phyloP scores from a whole-genome alignment of 1,140 invertebrate genomes.

The Drosophila albomicans region DNA sequence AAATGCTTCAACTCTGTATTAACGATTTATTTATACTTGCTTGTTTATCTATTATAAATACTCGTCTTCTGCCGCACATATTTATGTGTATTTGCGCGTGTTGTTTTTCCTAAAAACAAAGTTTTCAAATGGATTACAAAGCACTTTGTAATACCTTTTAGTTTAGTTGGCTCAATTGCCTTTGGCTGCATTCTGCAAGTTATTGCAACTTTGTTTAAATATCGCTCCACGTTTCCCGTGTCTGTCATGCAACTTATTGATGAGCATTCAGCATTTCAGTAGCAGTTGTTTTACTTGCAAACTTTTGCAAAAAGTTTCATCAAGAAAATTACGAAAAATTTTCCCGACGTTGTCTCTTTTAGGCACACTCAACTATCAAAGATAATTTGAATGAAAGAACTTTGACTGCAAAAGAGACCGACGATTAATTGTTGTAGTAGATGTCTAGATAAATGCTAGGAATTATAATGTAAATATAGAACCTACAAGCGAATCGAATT shows the following conservation, averaged over 20 bases:
- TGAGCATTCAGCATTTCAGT: conserved; percentile 46
- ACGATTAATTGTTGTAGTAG: neutral
- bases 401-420: conserved; percentile 2
- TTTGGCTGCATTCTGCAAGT: conserved; percentile 57
- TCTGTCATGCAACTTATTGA: conserved; percentile 56
- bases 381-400: neutral
- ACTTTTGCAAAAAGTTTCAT: conserved; percentile 13
- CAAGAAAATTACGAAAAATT: conserved; percentile 13
- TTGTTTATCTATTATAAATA: conserved; percentile 75
- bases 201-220: conserved; percentile 78
- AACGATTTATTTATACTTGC: conserved; percentile 51
- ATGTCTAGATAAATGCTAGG: neutral
- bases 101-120: conserved; percentile 33
- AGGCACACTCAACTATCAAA: conserved; percentile 14
- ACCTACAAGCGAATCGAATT: too few relatives aligned
- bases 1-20: too few relatives aligned
- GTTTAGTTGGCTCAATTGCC: conserved; percentile 29
- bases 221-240: neutral
- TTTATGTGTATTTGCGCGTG: conserved; percentile 17
- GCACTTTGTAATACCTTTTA: conserved; percentile 69
- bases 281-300: neutral
- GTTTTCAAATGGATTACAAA: conserved; percentile 80
- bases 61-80: conserved; percentile 44
- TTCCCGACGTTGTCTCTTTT: conserved; percentile 29
- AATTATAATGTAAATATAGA: neutral